Evolutionary conservation across 2,888 invertebrate genomes (phyloP), one percentile per base, ranked within the genome.

Genomic region (Hymenopus coronatus): DNA sequence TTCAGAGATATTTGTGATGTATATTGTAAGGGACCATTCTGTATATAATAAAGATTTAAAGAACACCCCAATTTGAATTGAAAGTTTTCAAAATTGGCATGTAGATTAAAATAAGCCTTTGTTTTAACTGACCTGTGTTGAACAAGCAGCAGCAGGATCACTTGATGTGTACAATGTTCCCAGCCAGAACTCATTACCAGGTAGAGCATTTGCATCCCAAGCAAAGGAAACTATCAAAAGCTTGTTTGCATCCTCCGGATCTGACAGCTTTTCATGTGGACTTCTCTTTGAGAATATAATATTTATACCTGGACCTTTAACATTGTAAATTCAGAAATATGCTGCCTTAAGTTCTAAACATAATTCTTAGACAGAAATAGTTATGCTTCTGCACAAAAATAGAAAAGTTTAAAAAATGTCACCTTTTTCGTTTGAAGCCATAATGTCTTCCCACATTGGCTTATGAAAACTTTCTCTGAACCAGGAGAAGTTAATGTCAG

Each of bases 171-270:
- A 92, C 3, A 96, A 91, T 88, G 93, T 94, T 27, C 94, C 94
- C 6, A 93, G 91, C 96, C 96, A 96, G 92, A 96, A 96, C 91
- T 96, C 96, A 91, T 96, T 96, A 84, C 96, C 96, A 1, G 96
- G 96, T 89, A 96, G 94, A 0, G 96, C 95, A 91, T 96, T 96
- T 14, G 96, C 95, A 92, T 96, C 96, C 96, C 96, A 96, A 0
- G 96, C 95, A 91, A 96, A 96, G 0, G 96, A 96, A 70, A 96
- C 95, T 0, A 96, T 94, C 27, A 96, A 93, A 15, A 94, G 91
- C 92, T 94, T 84, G 9, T 82, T 87, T 83, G 28, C 94, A 89
- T 94, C 94, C 28, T 92, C n/a, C n/a, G n/a, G n/a, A n/a, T n/a
- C n/a, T n/a, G n/a, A n/a, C n/a, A n/a, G n/a, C n/a, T n/a, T n/a